Percentiles rank a stretch among this genome's conserved stretches.
These are phyloP conservation scores for Magallana nippona DNA, from an alignment of 2,888 invertebrate genomes.

Conservation along the genomic window DNA sequence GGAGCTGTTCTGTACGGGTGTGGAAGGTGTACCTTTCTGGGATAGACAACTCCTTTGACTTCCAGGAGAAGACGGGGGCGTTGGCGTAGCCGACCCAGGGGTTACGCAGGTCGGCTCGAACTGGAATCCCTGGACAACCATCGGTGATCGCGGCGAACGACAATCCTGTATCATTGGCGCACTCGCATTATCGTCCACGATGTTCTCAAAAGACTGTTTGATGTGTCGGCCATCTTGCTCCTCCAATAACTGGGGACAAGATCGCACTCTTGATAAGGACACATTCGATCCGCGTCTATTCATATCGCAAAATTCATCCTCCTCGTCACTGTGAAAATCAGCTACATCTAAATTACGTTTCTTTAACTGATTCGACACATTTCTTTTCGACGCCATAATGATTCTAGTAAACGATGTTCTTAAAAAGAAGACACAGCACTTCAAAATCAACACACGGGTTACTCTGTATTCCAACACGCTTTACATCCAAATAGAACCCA, in stretches of 20 bases:
- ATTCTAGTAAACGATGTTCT: too few species aligned
- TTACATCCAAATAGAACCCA: neutral
- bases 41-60: conserved; percentile 64
- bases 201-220: conserved; percentile 52
- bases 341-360: conserved; percentile 28
- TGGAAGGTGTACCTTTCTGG: conserved; percentile 57
- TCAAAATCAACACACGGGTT: too few species aligned
- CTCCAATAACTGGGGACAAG: conserved; percentile 60
- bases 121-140: conserved; percentile 47
- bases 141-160: conserved; percentile 41
- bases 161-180: conserved; percentile 46
- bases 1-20: conserved; percentile 54
- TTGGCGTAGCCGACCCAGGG: conserved; percentile 65
- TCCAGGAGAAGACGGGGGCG: conserved; percentile 69
- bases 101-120: conserved; percentile 47
- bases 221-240: conserved; percentile 47
- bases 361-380: neutral
- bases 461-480: neutral
- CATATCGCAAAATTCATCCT: conserved; percentile 42
- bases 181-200: conserved; percentile 56
- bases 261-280: conserved; percentile 59
- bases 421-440: too few species aligned
- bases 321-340: conserved; percentile 42
- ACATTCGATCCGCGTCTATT: conserved; percentile 58
- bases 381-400: conserved; percentile 1